phyloP scores from a whole-genome alignment of 64 coral and sea anemone genomes.

The Platygyra sinensis region DNA sequence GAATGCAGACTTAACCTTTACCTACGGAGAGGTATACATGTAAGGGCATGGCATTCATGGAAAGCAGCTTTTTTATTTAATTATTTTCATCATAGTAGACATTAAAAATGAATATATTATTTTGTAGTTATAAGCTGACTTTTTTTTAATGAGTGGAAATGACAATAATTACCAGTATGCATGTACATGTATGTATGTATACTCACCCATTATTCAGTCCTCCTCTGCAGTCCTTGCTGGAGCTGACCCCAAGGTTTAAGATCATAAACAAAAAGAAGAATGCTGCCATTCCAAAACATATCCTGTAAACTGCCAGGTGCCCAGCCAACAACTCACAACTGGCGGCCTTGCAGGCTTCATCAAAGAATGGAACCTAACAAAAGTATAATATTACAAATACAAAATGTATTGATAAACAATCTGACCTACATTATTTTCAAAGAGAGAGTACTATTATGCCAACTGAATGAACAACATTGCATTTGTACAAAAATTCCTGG shows the following conservation, averaged over 20 bases:
- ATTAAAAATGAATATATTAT: too few species aligned
- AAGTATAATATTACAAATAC: background rate
- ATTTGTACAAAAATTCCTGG: too few species aligned
- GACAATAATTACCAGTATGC: background rate
- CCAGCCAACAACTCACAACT: conserved; percentile 79
- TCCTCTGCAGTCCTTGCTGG: conserved; percentile 85
- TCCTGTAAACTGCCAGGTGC: conserved; percentile 89
- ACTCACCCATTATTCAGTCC: conserved; percentile 96
- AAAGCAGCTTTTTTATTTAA: too few species aligned
- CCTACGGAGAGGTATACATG: too few species aligned
- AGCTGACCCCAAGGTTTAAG: conserved; percentile 86
- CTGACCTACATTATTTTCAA: too few species aligned
- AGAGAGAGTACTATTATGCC: too few species aligned
- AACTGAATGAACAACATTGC: too few species aligned
- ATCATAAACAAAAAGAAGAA: conserved; percentile 93
- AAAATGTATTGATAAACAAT: too few species aligned
- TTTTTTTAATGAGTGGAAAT: background rate
- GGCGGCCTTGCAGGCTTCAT: conserved; percentile 64
- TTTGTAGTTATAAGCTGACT: too few species aligned
- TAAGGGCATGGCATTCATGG: too few species aligned
- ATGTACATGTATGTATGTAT: background rate
- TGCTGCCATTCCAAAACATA: conserved; percentile 92
- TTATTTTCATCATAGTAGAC: too few species aligned
- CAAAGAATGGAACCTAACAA: conserved; percentile 84
- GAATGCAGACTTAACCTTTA: too few species aligned